Percentiles rank a stretch among this genome's conserved stretches.
phyloP scores from a whole-genome alignment of 1,140 invertebrate species.

The Drosophila serrata region DNA sequence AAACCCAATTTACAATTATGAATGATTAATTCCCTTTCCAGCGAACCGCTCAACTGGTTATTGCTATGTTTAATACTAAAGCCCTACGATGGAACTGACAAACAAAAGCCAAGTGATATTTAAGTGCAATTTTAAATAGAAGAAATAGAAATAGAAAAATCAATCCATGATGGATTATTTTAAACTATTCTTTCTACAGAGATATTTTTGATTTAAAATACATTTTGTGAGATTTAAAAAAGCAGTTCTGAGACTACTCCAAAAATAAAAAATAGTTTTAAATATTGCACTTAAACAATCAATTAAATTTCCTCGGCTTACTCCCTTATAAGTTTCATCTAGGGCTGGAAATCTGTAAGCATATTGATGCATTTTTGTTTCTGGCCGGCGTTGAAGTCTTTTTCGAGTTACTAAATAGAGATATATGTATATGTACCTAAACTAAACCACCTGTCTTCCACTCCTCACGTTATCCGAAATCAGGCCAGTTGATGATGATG shows the following conservation, averaged over 20 bases:
- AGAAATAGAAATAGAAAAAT: too few species aligned
- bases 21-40: constrained; percentile 55
- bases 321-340: constrained; percentile 10
- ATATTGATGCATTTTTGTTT: constrained; percentile 14
- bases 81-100: constrained; percentile 10
- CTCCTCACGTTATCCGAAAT: constrained; percentile 16
- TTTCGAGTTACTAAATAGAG: constrained; percentile 33
- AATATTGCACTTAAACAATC: constrained; percentile 3
- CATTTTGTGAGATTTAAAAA: too few species aligned
- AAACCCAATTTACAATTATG: constrained; percentile 62
- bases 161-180: neutral
- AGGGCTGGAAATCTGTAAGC: constrained; percentile 11
- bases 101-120: neutral
- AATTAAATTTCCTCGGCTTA: neutral
- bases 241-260: too few species aligned
- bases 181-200: too few species aligned
- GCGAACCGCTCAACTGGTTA: constrained; percentile 42
- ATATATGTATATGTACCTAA: constrained; percentile 25
- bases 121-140: constrained; percentile 7
- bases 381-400: constrained; percentile 42
- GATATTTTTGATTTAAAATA: neutral
- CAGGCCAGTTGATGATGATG: constrained; percentile 72
- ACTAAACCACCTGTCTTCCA: constrained; percentile 12
- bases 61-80: constrained; percentile 40
- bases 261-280: too few species aligned